These are phyloP conservation scores for Perithous albicinctus DNA, from an alignment of 2,888 invertebrate species.

Conservation along the genomic window DNA sequence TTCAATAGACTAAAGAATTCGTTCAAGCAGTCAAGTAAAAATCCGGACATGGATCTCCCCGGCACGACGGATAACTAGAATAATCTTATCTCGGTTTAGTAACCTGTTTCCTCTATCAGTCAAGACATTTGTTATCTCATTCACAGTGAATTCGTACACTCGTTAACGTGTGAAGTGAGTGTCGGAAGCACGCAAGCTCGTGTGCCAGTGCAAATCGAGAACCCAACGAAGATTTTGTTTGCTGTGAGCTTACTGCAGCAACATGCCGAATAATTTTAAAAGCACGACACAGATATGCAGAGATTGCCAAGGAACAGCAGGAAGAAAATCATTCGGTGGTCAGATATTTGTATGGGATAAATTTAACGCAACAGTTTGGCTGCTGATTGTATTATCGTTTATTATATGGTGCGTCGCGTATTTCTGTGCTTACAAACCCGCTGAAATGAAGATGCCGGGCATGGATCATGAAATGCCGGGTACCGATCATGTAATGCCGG, in stretches of 20 bases:
- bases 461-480: conserved; percentile 7
- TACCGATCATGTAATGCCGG: conserved; percentile 24
- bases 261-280: conserved; percentile 60
- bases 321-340: conserved; percentile 40
- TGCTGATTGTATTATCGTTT: conserved; percentile 72
- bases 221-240: conserved; percentile 19
- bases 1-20: background rate
- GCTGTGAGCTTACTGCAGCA: background rate
- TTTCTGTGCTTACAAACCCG: conserved; percentile 72
- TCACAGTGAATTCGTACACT: background rate
- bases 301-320: conserved; percentile 21
- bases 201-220: conserved; percentile 3
- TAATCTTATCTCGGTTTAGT: conserved; percentile 38
- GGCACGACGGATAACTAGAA: conserved; percentile 13
- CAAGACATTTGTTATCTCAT: conserved; percentile 25
- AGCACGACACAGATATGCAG: conserved; percentile 54
- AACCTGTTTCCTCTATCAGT: conserved; percentile 21
- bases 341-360: conserved; percentile 78
- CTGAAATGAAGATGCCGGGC: background rate
- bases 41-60: background rate
- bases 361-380: conserved; percentile 73
- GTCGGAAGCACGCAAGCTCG: background rate
- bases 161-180: background rate
- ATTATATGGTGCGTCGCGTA: conserved; percentile 75
- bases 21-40: background rate